A percentile compares a stretch with the other conserved stretches of the same genome.
phyloP scores from a whole-genome alignment of 1,140 invertebrate genomes.

The Atta texana region DNA sequence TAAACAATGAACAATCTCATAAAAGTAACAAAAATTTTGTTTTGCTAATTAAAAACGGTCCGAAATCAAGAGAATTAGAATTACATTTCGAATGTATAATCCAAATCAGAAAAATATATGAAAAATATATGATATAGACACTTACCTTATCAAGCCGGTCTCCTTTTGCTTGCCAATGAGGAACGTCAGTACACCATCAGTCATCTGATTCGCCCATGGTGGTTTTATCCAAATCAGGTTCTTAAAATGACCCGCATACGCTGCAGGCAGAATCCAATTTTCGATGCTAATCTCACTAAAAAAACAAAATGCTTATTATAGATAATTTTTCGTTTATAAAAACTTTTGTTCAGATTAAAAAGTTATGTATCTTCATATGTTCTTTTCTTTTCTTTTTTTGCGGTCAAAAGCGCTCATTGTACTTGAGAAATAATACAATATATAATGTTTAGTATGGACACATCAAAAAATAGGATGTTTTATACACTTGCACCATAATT shows the following conservation, averaged over 20 bases:
- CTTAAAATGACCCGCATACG: conserved; percentile 94
- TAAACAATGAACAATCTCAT: neutral
- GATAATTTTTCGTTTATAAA: neutral
- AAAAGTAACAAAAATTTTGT: neutral
- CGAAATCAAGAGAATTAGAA: conserved; percentile 10
- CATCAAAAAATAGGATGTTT: no score
- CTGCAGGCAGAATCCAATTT: conserved; percentile 96
- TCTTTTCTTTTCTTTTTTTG: neutral
- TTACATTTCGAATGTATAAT: neutral
- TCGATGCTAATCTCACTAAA: conserved; percentile 92
- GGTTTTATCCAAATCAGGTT: conserved; percentile 95
- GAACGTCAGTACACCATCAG: conserved; percentile 89
- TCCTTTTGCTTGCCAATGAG: conserved; percentile 90
- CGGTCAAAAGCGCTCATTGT: neutral
- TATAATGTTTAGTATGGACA: no score
- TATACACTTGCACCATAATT: neutral
- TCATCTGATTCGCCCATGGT: conserved; percentile 94
- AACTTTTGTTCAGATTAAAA: neutral
- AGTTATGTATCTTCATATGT: neutral
- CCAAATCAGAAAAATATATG: neutral
- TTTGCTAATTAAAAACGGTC: conserved; percentile 1
- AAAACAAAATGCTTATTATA: neutral
- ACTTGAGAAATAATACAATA: no score
- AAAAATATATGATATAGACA: neutral
- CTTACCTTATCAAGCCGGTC: conserved; percentile 87